Base-by-base conservation (phyloP, 2,888 invertebrate species). In the Imbricaverruca yamaguchii region DNA sequence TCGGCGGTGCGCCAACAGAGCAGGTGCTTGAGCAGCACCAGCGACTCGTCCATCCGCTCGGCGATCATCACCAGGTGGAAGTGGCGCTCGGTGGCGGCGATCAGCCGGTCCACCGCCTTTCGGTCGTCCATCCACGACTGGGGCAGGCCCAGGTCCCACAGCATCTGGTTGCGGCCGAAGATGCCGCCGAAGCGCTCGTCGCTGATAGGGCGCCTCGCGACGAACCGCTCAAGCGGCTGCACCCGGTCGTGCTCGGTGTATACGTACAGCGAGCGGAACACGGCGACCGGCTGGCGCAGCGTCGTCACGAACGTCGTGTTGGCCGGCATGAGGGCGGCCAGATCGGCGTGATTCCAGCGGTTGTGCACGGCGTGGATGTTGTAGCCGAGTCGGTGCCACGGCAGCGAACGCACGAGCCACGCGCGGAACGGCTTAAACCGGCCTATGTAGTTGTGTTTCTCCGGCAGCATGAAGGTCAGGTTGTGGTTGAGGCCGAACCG, bases 101-200 rank as follows among this genome's bases (percentile, higher is more conserved):
- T 84, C 78, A 84, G 84, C 56, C 83, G 82, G 53, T 80, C 80
- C 61, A 86, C 82, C 21, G 82, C 81, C 10, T 82, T 80, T 6
- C 74, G 65, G 80, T 85, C 84, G 55, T 83, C 80, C 80, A 86
- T 84, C 18, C 82, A 80, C 9, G 79, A 77, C 3, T 84, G 82
- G n/a, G 84, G 83, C 21, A 86, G 80, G 0, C 86, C 86, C 81
- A 86, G 83, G 81, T 86, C 86, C 81, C 84, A 86, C 23, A 85
- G 83, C 85, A 86, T 86, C 80, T 86, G 86, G 84, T 86, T 86
- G 74, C 85, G 83, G 23, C 86, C 86, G 15, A 86, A 83, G 78
- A 84, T 83, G n/a, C 83, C 83, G 9, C 65, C 59, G 25, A 57
- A 18, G 12, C 84, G 61, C 53, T 65, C 57, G 25, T 81, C 63